Evolutionary conservation across 2,888 invertebrate species (phyloP).

Genomic region (Ophion slaviceki): DNA sequence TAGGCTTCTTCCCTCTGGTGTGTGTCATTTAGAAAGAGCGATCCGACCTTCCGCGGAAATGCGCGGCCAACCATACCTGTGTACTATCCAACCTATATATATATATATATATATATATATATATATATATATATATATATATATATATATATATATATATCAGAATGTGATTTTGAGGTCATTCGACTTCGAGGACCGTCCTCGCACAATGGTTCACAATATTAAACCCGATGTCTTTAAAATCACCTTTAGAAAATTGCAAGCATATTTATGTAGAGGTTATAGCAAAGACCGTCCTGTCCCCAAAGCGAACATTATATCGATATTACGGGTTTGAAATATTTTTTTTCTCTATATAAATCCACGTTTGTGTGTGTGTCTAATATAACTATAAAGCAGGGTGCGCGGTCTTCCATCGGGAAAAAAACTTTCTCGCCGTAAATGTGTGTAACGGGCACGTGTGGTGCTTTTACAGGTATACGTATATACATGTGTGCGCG

Average conservation of each 20-base stretch:
- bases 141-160: not conserved
- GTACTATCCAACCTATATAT: not conserved
- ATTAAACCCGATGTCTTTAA: too few species aligned
- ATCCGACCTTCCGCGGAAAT: constrained; percentile 66
- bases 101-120: not conserved
- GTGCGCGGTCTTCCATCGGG: constrained; percentile 47
- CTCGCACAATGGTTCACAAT: too few species aligned
- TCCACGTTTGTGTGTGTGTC: not conserved
- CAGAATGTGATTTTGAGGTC: too few species aligned
- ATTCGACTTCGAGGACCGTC: too few species aligned
- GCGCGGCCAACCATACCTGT: constrained; percentile 30
- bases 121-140: not conserved
- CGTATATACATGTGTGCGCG: not conserved
- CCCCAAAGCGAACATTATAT: not conserved
- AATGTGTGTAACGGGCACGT: constrained; percentile 66
- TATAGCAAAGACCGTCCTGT: not conserved
- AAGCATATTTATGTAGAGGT: too few species aligned
- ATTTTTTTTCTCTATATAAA: not conserved
- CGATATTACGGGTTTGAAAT: too few species aligned
- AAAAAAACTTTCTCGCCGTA: constrained; percentile 76
- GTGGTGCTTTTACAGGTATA: constrained; percentile 25
- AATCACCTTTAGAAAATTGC: not conserved
- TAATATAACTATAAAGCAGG: not conserved
- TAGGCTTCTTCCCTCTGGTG: constrained; percentile 65
- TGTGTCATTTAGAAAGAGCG: constrained; percentile 66